A percentile compares a stretch with the other conserved stretches of the same genome.
Evolutionary conservation across 2,797 vertebrate genomes (phyloP).

Genomic region (Passerculus sandwichensis): DNA sequence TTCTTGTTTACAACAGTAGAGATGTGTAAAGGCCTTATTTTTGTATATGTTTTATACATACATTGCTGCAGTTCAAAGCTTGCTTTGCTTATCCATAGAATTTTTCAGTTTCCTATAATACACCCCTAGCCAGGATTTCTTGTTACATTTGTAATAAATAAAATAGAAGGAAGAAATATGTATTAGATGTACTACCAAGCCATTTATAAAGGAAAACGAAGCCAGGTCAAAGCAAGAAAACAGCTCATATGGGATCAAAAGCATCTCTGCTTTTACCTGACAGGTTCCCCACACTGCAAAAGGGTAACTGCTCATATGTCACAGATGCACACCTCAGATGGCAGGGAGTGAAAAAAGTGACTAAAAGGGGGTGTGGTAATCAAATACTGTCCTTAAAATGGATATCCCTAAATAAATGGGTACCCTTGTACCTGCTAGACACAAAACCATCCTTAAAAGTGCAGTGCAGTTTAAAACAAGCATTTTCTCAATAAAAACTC

Average conservation of each 20-base stretch:
- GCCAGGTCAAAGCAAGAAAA: slow-evolving; percentile 46
- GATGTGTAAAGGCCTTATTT: neutral
- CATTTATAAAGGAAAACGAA: slow-evolving; percentile 69
- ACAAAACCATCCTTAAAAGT: neutral
- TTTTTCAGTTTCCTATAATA: slow-evolving; percentile 42
- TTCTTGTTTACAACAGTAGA: neutral
- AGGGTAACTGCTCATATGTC: neutral
- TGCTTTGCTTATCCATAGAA: slow-evolving; percentile 35
- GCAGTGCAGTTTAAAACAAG: neutral
- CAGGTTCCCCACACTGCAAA: neutral
- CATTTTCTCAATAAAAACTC: slow-evolving; percentile 1
- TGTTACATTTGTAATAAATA: slow-evolving; percentile 69
- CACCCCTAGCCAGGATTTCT: slow-evolving; percentile 36
- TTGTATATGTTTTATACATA: neutral
- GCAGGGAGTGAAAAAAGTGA: neutral
- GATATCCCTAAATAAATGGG: neutral
- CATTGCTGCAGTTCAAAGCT: slow-evolving; percentile 46
- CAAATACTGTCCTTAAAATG: neutral
- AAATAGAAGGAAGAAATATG: slow-evolving; percentile 69
- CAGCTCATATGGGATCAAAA: slow-evolving; percentile 48
- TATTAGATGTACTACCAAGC: slow-evolving; percentile 58
- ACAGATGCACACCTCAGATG: slow-evolving; percentile 50
- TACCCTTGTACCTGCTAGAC: neutral
- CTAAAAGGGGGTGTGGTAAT: neutral
- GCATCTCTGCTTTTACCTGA: slow-evolving; percentile 60